Conservation (phyloP, 1,140 invertebrate genomes). For the Platyscapa corneri region DNA sequence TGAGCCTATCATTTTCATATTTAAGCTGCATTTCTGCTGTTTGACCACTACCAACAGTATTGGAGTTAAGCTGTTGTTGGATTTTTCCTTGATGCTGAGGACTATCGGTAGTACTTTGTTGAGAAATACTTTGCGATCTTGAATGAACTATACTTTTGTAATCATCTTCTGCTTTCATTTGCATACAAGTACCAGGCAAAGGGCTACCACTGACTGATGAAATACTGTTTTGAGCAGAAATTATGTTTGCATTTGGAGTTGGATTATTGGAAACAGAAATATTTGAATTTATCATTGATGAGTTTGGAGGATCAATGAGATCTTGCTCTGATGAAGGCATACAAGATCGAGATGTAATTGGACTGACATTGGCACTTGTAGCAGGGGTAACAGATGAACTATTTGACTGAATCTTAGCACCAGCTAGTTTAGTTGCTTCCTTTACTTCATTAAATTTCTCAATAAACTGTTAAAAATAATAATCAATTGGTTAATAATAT, state of each 20-base stretch:
- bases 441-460: constrained; percentile 99
- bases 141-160: constrained; percentile 71
- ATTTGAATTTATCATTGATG: constrained; percentile 73
- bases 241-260: constrained; percentile 71
- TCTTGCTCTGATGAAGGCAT: constrained; percentile 73
- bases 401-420: constrained; percentile 81
- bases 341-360: constrained; percentile 81
- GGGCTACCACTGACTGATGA: constrained; percentile 73
- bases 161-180: constrained; percentile 70
- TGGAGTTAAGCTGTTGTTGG: constrained; percentile 54
- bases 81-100: constrained; percentile 71
- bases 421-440: constrained; percentile 88
- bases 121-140: constrained; percentile 72
- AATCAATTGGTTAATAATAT: background rate
- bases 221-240: constrained; percentile 71
- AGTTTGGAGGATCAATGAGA: constrained; percentile 75
- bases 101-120: constrained; percentile 72
- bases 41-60: constrained; percentile 59
- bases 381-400: constrained; percentile 86
- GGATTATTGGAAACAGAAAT: constrained; percentile 71
- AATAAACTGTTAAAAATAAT: constrained; percentile 86
- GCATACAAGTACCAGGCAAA: constrained; percentile 65
- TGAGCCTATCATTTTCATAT: constrained; percentile 97
- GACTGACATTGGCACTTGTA: constrained; percentile 89
- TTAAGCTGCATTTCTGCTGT: constrained; percentile 90